These are phyloP conservation scores for Rhyacophila evoluta DNA, from an alignment of 2,888 invertebrate species.

Conservation along the genomic window DNA sequence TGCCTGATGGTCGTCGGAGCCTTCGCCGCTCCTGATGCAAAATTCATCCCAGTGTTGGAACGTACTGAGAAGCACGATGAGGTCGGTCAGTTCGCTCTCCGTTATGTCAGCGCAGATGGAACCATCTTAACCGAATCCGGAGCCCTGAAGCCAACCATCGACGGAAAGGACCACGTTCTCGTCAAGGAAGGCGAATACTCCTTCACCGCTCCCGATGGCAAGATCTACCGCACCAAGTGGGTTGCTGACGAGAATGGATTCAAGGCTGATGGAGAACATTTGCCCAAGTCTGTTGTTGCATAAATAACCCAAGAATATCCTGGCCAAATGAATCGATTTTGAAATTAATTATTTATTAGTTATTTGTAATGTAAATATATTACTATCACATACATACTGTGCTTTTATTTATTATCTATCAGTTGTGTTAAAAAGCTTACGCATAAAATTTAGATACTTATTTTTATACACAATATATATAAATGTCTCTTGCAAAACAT, in stretches of 20 bases:
- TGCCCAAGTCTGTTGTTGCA: slow-evolving; percentile 37
- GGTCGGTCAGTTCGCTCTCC: slow-evolving; percentile 48
- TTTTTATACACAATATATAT: no score
- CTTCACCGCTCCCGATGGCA: slow-evolving; percentile 46
- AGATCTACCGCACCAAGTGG: slow-evolving; percentile 46
- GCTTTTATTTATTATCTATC: no score
- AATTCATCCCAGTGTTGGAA: slow-evolving; percentile 48
- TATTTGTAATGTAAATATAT: not conserved
- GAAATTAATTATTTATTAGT: not conserved
- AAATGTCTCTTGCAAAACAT: no score
- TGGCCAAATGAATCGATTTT: not conserved
- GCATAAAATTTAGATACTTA: no score
- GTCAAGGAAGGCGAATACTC: slow-evolving; percentile 51
- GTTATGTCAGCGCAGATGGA: slow-evolving; percentile 50
- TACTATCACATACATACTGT: not conserved
- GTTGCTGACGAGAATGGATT: slow-evolving; percentile 49
- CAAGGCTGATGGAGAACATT: slow-evolving; percentile 47
- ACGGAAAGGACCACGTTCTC: slow-evolving; percentile 52
- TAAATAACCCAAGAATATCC: not conserved
- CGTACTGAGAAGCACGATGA: slow-evolving; percentile 48
- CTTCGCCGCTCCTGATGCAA: slow-evolving; percentile 44
- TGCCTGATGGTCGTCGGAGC: slow-evolving; percentile 34
- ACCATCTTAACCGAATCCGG: slow-evolving; percentile 44
- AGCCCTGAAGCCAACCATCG: slow-evolving; percentile 47
- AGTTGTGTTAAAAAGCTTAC: no score